These are phyloP conservation scores for Anguilla pacifica DNA, from an alignment of 2,797 vertebrate genomes.

Conservation along the genomic window DNA sequence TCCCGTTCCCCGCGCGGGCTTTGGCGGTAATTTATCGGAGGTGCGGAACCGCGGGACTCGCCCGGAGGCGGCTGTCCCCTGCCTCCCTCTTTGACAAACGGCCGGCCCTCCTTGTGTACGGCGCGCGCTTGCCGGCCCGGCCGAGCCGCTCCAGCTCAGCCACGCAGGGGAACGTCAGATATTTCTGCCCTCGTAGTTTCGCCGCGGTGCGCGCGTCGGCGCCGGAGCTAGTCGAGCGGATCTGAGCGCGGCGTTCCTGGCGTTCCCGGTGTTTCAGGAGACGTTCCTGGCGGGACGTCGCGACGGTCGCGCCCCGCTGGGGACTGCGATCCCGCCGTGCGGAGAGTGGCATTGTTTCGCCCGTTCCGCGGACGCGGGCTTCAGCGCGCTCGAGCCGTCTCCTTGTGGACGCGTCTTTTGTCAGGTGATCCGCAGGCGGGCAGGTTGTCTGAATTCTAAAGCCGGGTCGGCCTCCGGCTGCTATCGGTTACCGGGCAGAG, in stretches of 20 bases:
- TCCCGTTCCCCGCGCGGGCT: neutral
- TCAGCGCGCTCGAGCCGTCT: neutral
- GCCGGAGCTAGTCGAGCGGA: neutral
- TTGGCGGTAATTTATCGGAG: neutral
- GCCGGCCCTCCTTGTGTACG: neutral
- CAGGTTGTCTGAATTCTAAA: slow-evolving; percentile 12
- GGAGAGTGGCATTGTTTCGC: neutral
- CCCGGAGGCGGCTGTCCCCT: neutral
- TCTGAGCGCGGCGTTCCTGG: neutral
- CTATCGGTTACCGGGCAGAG: slow-evolving; percentile 1
- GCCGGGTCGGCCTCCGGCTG: neutral
- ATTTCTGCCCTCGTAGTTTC: neutral
- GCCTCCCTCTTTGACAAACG: neutral
- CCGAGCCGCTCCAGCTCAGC: neutral
- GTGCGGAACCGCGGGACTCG: neutral
- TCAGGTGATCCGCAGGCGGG: neutral
- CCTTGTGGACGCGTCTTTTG: neutral
- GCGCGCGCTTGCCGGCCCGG: neutral
- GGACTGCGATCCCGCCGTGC: neutral
- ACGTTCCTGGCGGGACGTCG: neutral
- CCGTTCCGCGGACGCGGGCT: neutral
- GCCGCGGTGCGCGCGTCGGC: neutral
- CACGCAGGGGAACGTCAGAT: neutral
- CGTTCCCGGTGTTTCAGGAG: neutral
- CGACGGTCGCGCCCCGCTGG: neutral